These are phyloP conservation scores for Empidonax alnorum DNA, from an alignment of 2,113 vertebrate species.

Conservation along the genomic window DNA sequence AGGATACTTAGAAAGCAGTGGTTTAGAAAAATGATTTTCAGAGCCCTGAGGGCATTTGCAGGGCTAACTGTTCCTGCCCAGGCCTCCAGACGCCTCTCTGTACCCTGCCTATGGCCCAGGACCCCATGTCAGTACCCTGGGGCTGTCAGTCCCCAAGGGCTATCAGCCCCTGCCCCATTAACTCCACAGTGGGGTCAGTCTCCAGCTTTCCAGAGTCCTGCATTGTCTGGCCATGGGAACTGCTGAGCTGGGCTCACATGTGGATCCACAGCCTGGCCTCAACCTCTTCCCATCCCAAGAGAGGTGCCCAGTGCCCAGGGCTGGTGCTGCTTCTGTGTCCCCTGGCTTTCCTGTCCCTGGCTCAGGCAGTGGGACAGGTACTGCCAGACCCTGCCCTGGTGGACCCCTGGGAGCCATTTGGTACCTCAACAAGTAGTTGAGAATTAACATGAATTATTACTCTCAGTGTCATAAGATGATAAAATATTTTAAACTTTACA, in stretches of 20 bases:
- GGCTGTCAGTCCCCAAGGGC: rapidly evolving
- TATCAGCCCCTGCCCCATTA: rapidly evolving
- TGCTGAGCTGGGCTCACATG: rapidly evolving
- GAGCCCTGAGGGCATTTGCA: background rate
- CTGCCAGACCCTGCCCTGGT: background rate
- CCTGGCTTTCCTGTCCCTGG: rapidly evolving
- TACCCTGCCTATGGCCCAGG: background rate
- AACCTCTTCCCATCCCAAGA: rapidly evolving
- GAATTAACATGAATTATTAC: background rate
- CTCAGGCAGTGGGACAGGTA: background rate
- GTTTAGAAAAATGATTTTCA: background rate
- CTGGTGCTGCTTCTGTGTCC: background rate
- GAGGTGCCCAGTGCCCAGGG: rapidly evolving
- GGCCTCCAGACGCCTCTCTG: rapidly evolving
- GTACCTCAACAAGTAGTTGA: background rate
- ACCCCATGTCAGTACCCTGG: rapidly evolving
- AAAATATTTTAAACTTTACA: background rate
- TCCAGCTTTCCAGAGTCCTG: background rate
- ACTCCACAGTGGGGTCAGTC: rapidly evolving
- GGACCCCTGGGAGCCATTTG: rapidly evolving
- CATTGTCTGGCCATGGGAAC: rapidly evolving
- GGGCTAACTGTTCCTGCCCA: background rate
- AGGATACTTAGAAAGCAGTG: background rate
- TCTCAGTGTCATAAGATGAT: background rate
- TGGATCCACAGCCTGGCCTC: background rate